phyloP scores from a whole-genome alignment of 1,140 invertebrate genomes.

The Tyrophagus putrescentiae region DNA sequence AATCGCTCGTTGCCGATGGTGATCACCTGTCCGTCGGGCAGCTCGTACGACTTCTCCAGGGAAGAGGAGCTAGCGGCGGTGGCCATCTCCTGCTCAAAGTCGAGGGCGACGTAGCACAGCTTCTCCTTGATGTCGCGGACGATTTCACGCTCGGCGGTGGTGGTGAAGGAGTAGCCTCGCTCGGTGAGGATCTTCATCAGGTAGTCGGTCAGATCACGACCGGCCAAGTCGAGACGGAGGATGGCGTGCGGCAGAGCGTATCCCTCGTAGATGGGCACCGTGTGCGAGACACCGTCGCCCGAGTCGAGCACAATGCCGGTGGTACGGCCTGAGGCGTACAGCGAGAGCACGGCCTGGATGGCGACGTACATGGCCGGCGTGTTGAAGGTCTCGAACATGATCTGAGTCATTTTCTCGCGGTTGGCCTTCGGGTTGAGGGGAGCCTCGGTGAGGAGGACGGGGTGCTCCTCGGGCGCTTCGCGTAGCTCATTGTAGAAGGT shows the following conservation, averaged over 20 bases:
- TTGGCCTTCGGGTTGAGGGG: slow-evolving; percentile 39
- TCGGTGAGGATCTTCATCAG: slow-evolving; percentile 40
- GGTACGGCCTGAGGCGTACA: slow-evolving; percentile 83
- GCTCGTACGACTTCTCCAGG: slow-evolving; percentile 68
- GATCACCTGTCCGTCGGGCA: slow-evolving; percentile 65
- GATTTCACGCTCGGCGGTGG: slow-evolving; percentile 67
- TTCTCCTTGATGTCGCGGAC: slow-evolving; percentile 87
- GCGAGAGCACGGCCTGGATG: slow-evolving; percentile 73
- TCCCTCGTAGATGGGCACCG: slow-evolving; percentile 72
- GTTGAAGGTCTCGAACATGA: slow-evolving; percentile 53
- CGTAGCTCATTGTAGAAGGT: slow-evolving; percentile 43
- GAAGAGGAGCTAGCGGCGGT: slow-evolving; percentile 70
- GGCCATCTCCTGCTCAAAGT: slow-evolving; percentile 90
- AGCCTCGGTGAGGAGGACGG: slow-evolving; percentile 36
- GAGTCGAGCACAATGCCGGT: slow-evolving; percentile 77
- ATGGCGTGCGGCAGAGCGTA: slow-evolving; percentile 42
- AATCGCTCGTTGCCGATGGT: slow-evolving; percentile 44
- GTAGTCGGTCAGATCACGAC: slow-evolving; percentile 43
- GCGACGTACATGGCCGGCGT: slow-evolving; percentile 80
- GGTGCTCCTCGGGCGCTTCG: slow-evolving; percentile 40
- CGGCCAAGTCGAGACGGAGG: slow-evolving; percentile 40
- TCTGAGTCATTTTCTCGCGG: slow-evolving; percentile 39
- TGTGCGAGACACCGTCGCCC: slow-evolving; percentile 74
- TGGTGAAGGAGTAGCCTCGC: slow-evolving; percentile 37
- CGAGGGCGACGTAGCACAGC: slow-evolving; percentile 75